phyloP scores from a whole-genome alignment of 2,797 vertebrate species.

The Poeciliopsis paucimaculata region DNA sequence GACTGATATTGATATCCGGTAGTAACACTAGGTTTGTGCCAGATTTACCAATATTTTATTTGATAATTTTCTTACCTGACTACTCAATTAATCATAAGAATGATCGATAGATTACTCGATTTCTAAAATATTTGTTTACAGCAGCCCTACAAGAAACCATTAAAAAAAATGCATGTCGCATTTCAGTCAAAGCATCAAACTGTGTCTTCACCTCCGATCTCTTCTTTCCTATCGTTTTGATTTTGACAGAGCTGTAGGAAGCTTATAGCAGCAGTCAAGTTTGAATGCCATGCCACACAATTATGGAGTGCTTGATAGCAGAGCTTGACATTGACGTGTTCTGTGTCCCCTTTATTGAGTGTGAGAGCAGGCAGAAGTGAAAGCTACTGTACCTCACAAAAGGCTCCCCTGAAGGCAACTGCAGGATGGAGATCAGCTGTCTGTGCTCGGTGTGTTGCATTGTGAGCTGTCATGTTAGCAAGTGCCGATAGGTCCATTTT shows the following conservation, averaged over 20 bases:
- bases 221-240: slow-evolving; percentile 34
- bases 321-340: slow-evolving; percentile 54
- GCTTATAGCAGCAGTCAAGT: slow-evolving; percentile 58
- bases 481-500: slow-evolving; percentile 27
- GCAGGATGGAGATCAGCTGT: slow-evolving; percentile 73
- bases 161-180: not conserved
- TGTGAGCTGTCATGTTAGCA: slow-evolving; percentile 53
- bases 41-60: too few species aligned
- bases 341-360: slow-evolving; percentile 50
- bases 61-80: too few species aligned
- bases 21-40: too few species aligned
- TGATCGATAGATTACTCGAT: too few species aligned
- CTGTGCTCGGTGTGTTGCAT: slow-evolving; percentile 46
- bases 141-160: not conserved
- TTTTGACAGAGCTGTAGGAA: slow-evolving; percentile 53
- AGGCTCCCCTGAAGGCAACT: slow-evolving; percentile 55
- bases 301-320: slow-evolving; percentile 68
- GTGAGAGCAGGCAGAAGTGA: slow-evolving; percentile 54
- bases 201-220: slow-evolving; percentile 16
- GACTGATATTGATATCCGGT: too few species aligned
- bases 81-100: too few species aligned
- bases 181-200: slow-evolving; percentile 23
- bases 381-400: slow-evolving; percentile 42
- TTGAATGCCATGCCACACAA: slow-evolving; percentile 63
- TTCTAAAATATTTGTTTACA: too few species aligned